Evolutionary conservation across 2,113 vertebrate species (phyloP).

Genomic region (Caranx melampygus): DNA sequence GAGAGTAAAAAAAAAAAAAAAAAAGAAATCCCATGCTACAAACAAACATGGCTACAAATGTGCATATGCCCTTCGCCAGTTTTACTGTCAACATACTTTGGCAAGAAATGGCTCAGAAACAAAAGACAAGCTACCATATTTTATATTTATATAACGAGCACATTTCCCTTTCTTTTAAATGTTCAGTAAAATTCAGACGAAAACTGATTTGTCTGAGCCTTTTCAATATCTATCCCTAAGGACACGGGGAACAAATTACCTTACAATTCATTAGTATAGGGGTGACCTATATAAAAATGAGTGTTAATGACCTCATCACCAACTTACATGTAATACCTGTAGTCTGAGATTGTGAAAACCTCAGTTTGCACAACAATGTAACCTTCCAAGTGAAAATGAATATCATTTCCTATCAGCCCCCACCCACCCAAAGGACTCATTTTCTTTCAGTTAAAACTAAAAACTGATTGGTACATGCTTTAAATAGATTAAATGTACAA

Average conservation of each 20-base stretch:
- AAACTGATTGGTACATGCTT: constrained; percentile 77
- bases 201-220: constrained; percentile 40
- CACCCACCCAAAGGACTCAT: constrained; percentile 23
- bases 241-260: constrained; percentile 16
- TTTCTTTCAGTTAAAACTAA: constrained; percentile 37
- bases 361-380: constrained; percentile 29
- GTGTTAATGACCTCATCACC: background rate
- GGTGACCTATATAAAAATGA: constrained; percentile 21
- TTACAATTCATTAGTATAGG: constrained; percentile 21
- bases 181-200: constrained; percentile 24
- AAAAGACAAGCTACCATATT: constrained; percentile 40
- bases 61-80: constrained; percentile 57
- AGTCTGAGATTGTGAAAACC: constrained; percentile 38
- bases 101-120: constrained; percentile 62
- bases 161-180: constrained; percentile 65
- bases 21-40: constrained; percentile 31
- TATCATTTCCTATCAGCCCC: constrained; percentile 54
- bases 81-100: constrained; percentile 66
- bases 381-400: constrained; percentile 51
- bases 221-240: constrained; percentile 44
- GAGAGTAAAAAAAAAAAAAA: constrained; percentile 27
- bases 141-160: constrained; percentile 45
- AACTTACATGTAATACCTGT: constrained; percentile 8
- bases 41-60: constrained; percentile 58
- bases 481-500: constrained; percentile 78